Base-by-base conservation (phyloP, 2,888 invertebrate species). In the Heteromyza rotundicornis region DNA sequence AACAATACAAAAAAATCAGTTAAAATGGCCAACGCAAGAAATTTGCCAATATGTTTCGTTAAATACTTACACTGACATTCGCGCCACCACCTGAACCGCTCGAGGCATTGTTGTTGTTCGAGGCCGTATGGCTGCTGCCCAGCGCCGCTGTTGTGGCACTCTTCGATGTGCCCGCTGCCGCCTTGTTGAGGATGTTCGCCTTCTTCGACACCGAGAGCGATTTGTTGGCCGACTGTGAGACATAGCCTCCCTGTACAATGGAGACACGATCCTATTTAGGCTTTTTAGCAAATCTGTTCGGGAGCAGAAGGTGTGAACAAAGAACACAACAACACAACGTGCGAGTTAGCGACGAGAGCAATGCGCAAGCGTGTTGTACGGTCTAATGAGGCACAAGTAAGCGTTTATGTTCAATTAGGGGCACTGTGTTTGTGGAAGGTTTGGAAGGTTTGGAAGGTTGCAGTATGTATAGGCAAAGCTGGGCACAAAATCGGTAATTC, bases 181-280 rank as follows among this genome's bases (percentile, higher is more conserved):
- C 79, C 68, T 90, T 89, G 77, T 92, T 92, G 67, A 96, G 86
- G 57, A 95, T 89, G 85, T 96, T 95, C 56, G 89, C 86, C 82
- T 91, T 91, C 84, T 91, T 92, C 64, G 86, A 85, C 59, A 93
- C 90, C 78, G 91, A 90, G 52, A 95, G 86, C 71, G 90, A 84
- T 68, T 83, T 83, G 60, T 73, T 80, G 60, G 72, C 79, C 55
- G 83, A 79, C 71, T 85, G 85, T 52, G 86, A 85, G 68, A 88
- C 88, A 83, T 88, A 88, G 59, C 88, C 88, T 71, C 88, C 88
- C 88, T 88, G 88, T 70, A 88, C 88, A 83, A 85, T 88, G 79
- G 85, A 86, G 78, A 86, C 90, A 82, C 85, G 90, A 87, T 87
- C 90, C 90, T 88, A 75, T 80, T 82, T 80, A 80, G 79, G 77